Conservation (phyloP, 2,113 vertebrate species). For the Athene cunicularia region DNA sequence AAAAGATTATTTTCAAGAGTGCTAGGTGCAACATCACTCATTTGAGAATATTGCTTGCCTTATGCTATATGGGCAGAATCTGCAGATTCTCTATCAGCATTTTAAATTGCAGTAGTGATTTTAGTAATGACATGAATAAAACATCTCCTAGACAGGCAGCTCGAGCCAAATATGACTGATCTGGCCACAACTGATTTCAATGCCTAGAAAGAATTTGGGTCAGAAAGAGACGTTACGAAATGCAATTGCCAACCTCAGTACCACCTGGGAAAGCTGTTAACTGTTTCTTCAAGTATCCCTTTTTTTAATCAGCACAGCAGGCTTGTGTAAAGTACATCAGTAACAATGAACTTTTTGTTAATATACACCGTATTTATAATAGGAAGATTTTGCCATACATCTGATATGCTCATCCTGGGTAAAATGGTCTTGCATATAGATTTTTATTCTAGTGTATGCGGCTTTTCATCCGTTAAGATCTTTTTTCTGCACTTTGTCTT, state of each 20-base stretch:
- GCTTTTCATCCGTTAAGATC: background rate
- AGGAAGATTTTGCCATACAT: background rate
- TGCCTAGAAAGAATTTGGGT: constrained; percentile 31
- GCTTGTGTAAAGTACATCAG: background rate
- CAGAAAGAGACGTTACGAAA: background rate
- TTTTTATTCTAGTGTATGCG: background rate
- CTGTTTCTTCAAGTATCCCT: background rate
- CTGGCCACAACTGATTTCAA: background rate
- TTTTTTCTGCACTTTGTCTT: background rate
- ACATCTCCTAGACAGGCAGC: background rate
- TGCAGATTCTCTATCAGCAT: background rate
- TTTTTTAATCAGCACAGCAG: background rate
- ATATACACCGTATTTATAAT: background rate
- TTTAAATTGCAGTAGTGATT: constrained; percentile 10
- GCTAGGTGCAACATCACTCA: background rate
- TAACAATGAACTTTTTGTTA: background rate
- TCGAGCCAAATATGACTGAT: constrained; percentile 29
- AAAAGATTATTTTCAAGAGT: background rate
- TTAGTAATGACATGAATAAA: constrained; percentile 43
- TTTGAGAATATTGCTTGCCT: background rate
- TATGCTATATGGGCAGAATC: background rate
- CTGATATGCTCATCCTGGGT: background rate
- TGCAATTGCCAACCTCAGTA: background rate
- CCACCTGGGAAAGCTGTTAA: background rate
- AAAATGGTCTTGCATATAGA: background rate